These are phyloP conservation scores for Merops nubicus DNA, from an alignment of 2,113 vertebrate genomes.

Conservation along the genomic window DNA sequence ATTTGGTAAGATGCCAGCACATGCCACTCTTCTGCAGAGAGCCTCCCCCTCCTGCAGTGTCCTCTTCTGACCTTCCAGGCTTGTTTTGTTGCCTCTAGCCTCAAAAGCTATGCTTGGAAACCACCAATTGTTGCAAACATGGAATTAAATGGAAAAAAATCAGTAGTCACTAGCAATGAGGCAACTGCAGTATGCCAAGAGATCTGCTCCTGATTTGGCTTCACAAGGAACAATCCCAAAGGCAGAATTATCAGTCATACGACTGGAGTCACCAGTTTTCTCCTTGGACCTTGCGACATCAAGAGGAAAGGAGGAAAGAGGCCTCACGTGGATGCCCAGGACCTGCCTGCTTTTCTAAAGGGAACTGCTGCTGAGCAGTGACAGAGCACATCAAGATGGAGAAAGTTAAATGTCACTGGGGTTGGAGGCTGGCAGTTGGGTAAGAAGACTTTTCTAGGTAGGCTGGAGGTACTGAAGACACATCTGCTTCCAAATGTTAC, in stretches of 20 bases:
- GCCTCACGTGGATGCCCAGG: not conserved
- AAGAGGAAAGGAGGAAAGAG: not conserved
- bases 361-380: not conserved
- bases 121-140: not conserved
- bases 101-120: not conserved
- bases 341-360: not conserved
- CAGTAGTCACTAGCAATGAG: not conserved
- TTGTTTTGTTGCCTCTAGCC: not conserved
- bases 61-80: not conserved
- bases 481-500: not conserved
- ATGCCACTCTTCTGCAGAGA: not conserved
- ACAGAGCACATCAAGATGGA: not conserved
- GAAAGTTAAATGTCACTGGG: not conserved
- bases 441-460: not conserved
- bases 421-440: not conserved
- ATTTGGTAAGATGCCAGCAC: not conserved
- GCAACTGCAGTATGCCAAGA: not conserved
- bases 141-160: not conserved
- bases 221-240: not conserved
- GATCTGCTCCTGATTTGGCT: not conserved
- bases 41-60: not conserved
- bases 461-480: not conserved
- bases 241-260: not conserved
- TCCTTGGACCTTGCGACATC: not conserved
- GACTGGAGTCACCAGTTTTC: accelerated